These are phyloP conservation scores for Phenganax stokvisi DNA, from an alignment of 92 coral and sea anemone species.

Conservation along the genomic window DNA sequence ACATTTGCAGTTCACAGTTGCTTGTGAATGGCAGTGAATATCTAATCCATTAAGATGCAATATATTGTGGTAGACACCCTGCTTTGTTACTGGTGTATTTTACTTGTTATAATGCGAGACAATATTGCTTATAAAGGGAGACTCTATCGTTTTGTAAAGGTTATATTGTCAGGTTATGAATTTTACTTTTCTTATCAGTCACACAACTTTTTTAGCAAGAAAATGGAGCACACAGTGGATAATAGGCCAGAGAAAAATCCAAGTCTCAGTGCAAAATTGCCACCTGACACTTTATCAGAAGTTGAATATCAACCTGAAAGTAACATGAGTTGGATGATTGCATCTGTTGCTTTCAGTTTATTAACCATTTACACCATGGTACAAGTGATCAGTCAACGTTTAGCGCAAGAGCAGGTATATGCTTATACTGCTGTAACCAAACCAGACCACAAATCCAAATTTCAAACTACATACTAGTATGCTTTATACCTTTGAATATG, in stretches of 20 bases:
- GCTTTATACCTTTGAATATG: too few relatives aligned
- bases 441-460: too few relatives aligned
- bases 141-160: background rate
- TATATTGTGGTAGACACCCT: too few relatives aligned
- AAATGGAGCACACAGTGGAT: background rate
- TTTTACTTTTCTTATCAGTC: background rate
- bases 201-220: background rate
- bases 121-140: too few relatives aligned
- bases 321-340: background rate
- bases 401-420: background rate
- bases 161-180: background rate
- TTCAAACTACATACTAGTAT: too few relatives aligned
- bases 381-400: background rate
- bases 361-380: constrained; percentile 3
- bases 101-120: too few relatives aligned
- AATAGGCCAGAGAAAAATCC: background rate
- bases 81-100: too few relatives aligned
- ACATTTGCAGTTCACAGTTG: too few relatives aligned
- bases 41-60: too few relatives aligned
- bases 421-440: background rate
- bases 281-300: background rate
- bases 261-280: background rate
- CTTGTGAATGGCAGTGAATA: too few relatives aligned
- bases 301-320: background rate
- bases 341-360: constrained; percentile 9